Base-by-base conservation (phyloP, 2,888 invertebrate genomes). In the Amiota mariae region DNA sequence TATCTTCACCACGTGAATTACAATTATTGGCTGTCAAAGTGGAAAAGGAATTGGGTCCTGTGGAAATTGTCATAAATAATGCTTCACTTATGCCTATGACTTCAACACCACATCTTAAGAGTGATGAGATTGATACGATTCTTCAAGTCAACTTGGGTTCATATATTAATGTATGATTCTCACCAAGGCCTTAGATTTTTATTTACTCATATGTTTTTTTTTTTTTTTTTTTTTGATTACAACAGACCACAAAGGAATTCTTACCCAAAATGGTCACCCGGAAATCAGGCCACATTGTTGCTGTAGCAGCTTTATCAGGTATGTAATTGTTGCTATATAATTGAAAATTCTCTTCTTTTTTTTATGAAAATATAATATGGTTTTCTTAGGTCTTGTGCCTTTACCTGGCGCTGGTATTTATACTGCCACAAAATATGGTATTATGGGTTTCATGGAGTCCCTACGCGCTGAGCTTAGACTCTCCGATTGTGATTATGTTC, bases 31-130 rank as follows among this genome's bases (percentile, higher is more conserved):
- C 88, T 15, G 79, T 82, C 54, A 86, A 88, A 74, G 86, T 91
- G 51, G 88, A 88, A 75, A 87, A 87, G 68, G 89, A 90, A 71
- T 73, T 90, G 77, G 90, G 90, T 1, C 88, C 89, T 0, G 90
- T 91, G 13, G 91, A 91, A 71, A 89, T 91, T 71, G 77, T 91
- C 71, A 87, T 91, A 1, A 91, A 91, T 78, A 91, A 91, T 81
- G 91, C 91, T 1, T 91, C 91, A 2, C 78, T 89, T 13, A 89
- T 91, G 82, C 89, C 89, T 71, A 86, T 89, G 79, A 87, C 89
- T 47, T 86, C 88, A 12, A 86, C 90, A 11, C 87, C 89, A 8
- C 87, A 89, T 15, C 81, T 89, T 46, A 88, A 89, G 61, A 87
- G 87, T 49, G 88, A 90, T 66, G 90, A 90, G 74, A 89, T 91